These are phyloP conservation scores for Diacarnus erythraeanus DNA, from an alignment of 37 sponge, comb jelly and placozoan species.

Conservation along the genomic window DNA sequence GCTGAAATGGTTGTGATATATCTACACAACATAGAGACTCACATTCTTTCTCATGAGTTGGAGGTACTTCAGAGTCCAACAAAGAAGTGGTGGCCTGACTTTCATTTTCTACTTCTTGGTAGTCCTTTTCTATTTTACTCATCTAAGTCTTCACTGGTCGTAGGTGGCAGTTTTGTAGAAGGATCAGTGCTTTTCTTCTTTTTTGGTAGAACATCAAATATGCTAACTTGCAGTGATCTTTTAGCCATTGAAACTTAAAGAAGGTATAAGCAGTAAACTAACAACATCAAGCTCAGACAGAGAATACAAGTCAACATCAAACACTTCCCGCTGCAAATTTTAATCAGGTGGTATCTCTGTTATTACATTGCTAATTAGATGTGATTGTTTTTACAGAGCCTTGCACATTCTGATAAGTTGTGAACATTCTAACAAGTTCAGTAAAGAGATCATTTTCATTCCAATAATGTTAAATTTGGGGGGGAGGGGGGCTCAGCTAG, in stretches of 20 bases:
- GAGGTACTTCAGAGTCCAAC: neutral
- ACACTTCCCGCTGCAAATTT: neutral
- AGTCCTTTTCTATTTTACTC: neutral
- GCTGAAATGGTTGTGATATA: neutral
- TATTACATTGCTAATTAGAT: neutral
- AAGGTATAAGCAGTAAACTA: neutral
- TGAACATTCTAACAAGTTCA: too few species aligned
- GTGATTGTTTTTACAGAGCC: neutral
- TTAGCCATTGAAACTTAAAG: neutral
- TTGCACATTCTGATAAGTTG: too few species aligned
- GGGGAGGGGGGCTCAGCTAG: too few species aligned
- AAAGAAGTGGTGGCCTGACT: neutral
- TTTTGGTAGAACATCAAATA: neutral
- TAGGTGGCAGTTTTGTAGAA: neutral
- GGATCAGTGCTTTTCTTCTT: neutral
- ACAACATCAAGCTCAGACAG: neutral
- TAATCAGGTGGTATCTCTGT: neutral
- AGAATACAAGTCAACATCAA: neutral
- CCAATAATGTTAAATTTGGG: too few species aligned
- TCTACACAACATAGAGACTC: neutral
- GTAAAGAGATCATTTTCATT: too few species aligned
- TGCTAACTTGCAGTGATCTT: neutral
- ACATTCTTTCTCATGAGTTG: neutral
- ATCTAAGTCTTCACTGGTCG: neutral
- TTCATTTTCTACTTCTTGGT: too few species aligned